phyloP scores from a whole-genome alignment of 2,888 invertebrate genomes.

The Cristatella mucedo region DNA sequence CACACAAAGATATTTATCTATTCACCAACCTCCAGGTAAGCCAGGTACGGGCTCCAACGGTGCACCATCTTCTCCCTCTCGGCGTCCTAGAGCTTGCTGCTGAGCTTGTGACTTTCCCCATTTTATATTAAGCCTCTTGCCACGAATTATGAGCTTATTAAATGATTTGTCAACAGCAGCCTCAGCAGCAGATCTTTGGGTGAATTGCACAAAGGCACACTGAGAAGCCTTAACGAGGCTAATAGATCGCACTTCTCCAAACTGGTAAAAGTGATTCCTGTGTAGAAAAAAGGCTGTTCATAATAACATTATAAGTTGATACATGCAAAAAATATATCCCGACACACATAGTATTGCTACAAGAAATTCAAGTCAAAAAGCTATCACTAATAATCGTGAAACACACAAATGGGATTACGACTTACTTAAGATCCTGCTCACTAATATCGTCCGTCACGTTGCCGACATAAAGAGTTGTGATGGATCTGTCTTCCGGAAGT shows the following conservation, averaged over 20 bases:
- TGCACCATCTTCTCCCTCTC: constrained; percentile 20
- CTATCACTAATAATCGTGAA: no score
- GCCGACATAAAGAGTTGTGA: constrained; percentile 93
- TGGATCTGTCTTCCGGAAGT: constrained; percentile 82
- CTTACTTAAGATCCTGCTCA: constrained; percentile 63
- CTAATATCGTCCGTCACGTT: constrained; percentile 69
- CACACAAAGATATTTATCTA: no score
- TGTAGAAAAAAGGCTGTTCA: constrained; percentile 11
- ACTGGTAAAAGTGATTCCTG: constrained; percentile 92
- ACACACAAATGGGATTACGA: no score
- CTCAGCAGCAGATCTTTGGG: constrained; percentile 73
- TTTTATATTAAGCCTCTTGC: constrained; percentile 74
- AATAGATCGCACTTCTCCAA: constrained; percentile 85
- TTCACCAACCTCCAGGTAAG: constrained; percentile 47
- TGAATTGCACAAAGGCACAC: constrained; percentile 93
- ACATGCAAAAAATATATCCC: neutral
- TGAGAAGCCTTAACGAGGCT: constrained; percentile 73
- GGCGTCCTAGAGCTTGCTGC: constrained; percentile 18
- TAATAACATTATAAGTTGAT: constrained; percentile 1
- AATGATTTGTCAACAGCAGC: constrained; percentile 60
- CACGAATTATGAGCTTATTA: constrained; percentile 66
- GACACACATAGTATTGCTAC: no score
- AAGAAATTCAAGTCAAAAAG: no score
- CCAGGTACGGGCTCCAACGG: constrained; percentile 49
- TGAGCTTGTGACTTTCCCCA: constrained; percentile 89